Base-by-base conservation (phyloP, 2,113 vertebrate species). In the Falcunculus frontatus region DNA sequence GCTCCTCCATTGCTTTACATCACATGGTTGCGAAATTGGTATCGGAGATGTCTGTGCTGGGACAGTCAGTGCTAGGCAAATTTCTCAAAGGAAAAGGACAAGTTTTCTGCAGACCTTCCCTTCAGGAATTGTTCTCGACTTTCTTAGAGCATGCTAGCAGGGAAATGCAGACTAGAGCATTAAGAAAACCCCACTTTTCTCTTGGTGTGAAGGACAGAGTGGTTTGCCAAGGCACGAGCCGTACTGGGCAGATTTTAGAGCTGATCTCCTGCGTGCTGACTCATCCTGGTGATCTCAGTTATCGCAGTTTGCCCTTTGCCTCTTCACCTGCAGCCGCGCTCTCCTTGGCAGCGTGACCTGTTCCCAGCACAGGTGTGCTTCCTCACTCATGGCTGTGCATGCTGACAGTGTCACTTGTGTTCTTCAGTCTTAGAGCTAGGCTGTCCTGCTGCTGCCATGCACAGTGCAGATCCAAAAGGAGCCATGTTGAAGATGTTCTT, bases 371-470 rank as follows among this genome's bases (percentile, higher is more conserved):
- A 21, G 74, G 16, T 0, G 7, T 80, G 26, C 29, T n/a, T 55
- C 63, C 42, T 72, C 1, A 1, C 19, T 76, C n/a, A 1, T 1
- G 20, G 53, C 55, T 79, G 16, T 56, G 46, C 17, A 1, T 33
- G 56, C 27, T 2, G 2, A 19, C 32, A 39, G 5, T 0, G 4
- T 32, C 62, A 21, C 23, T 52, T 1, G 6, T 55, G 63, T 30
- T 77, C 55, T 69, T 76, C 44, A 32, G 25, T 47, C 57, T 50
- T 35, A 13, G 30, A 30, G 53, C 39, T 75, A 26, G 67, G 21
- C 33, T n/a, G 33, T 44, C 16, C 60, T 84, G 55, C 69, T 84
- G 60, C 23, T 70, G 37, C 56, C 6, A 7, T 2, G 23, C 39
- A 39, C 47, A 10, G 27, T 25, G 33, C 29, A 56, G 33, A 41